A percentile compares a stretch with the other conserved stretches of the same genome.
These are phyloP conservation scores for Halocynthia roretzi DNA, from an alignment of 23 tunicate species.

Conservation along the genomic window DNA sequence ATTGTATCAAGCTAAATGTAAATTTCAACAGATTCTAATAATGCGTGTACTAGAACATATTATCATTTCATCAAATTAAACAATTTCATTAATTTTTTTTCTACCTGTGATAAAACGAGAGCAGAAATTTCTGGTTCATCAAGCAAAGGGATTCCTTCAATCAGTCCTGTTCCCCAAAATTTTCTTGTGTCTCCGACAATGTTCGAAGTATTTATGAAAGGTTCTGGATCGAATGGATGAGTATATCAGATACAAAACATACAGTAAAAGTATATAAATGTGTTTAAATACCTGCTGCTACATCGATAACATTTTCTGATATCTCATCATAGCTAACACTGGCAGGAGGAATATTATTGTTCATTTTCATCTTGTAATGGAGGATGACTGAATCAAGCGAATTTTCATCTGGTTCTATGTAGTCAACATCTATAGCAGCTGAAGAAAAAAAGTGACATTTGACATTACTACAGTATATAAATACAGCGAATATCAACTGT, in stretches of 20 bases:
- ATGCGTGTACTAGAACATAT: too few relatives aligned
- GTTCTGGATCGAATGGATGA: not conserved
- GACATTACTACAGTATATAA: too few relatives aligned
- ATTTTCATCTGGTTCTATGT: slow-evolving; percentile 49
- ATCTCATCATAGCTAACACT: not conserved
- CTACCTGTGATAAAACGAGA: too few relatives aligned
- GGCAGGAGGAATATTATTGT: slow-evolving; percentile 26
- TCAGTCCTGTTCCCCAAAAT: slow-evolving; percentile 24
- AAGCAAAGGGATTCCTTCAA: not conserved
- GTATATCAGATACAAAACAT: not conserved
- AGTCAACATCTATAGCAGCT: slow-evolving; percentile 49
- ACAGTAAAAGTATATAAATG: too few relatives aligned
- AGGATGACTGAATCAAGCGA: slow-evolving; percentile 26
- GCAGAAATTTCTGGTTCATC: not conserved
- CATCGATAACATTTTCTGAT: not conserved
- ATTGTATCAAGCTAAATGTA: not conserved
- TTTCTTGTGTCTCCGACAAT: slow-evolving; percentile 20
- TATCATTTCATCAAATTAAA: too few relatives aligned
- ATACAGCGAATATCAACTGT: too few relatives aligned
- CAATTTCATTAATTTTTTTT: too few relatives aligned
- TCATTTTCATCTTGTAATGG: slow-evolving; percentile 47
- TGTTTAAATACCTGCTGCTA: not conserved
- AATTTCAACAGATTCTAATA: too few relatives aligned
- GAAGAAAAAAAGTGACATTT: not conserved
- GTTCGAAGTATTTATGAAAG: not conserved